These are phyloP conservation scores for Pseudochromis fuscus DNA, from an alignment of 2,797 vertebrate species.

Conservation along the genomic window DNA sequence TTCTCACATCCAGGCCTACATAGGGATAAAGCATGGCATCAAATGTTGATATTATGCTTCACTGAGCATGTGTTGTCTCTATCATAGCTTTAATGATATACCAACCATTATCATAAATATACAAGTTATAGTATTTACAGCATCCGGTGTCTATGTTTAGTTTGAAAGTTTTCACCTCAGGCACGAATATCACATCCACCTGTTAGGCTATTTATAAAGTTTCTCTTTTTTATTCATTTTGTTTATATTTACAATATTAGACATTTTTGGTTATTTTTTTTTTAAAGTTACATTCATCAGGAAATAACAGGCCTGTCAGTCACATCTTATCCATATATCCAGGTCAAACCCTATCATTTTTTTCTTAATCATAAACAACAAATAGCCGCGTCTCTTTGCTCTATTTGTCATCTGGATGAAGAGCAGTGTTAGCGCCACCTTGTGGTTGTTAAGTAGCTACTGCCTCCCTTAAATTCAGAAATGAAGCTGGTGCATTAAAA, in stretches of 20 bases:
- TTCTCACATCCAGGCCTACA: no score
- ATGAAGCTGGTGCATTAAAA: no score
- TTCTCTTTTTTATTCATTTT: not conserved
- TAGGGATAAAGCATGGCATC: no score
- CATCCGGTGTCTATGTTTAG: not conserved
- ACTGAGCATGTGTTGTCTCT: no score
- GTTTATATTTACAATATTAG: not conserved
- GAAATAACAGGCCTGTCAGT: not conserved
- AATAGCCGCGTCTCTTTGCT: not conserved
- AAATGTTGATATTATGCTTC: no score
- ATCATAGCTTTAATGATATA: no score
- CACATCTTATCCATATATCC: not conserved
- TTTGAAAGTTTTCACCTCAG: conserved; percentile 1
- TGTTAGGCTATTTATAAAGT: not conserved
- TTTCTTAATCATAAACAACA: not conserved
- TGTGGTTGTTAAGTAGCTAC: conserved; percentile 36
- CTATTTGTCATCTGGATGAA: not conserved
- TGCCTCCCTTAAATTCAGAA: not conserved
- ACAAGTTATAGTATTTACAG: not conserved
- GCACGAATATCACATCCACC: not conserved
- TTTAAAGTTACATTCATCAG: not conserved
- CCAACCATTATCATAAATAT: no score
- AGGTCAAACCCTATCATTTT: not conserved
- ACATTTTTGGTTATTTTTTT: not conserved
- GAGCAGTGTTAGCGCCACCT: conserved; percentile 32